Conservation (phyloP, 1,140 invertebrate species). For the Plectrocnemia conspersa region DNA sequence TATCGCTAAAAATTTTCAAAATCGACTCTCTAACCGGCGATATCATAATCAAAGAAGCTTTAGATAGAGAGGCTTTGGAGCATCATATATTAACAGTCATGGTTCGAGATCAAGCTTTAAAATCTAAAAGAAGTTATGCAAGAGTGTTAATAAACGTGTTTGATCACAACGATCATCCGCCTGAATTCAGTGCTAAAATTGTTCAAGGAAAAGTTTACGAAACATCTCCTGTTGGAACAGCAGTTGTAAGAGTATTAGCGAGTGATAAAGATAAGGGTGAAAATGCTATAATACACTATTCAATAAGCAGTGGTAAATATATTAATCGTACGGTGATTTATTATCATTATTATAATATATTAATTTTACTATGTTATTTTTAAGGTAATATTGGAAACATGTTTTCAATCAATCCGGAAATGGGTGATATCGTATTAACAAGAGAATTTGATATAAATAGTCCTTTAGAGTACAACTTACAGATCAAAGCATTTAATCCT, state of each 20-base stretch:
- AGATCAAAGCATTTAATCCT: constrained; percentile 76
- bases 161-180: constrained; percentile 87
- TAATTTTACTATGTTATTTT: constrained; percentile 20
- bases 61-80: constrained; percentile 76
- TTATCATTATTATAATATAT: background rate
- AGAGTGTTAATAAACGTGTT: constrained; percentile 75
- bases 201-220: constrained; percentile 73
- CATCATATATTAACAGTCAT: constrained; percentile 84
- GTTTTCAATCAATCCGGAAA: constrained; percentile 70
- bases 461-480: constrained; percentile 73
- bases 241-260: constrained; percentile 68
- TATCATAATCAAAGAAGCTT: constrained; percentile 61
- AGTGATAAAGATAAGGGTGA: constrained; percentile 77
- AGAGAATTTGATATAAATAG: constrained; percentile 67
- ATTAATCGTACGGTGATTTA: background rate
- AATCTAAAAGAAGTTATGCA: constrained; percentile 78
- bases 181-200: constrained; percentile 71
- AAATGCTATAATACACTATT: constrained; percentile 75
- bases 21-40: constrained; percentile 74
- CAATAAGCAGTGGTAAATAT: constrained; percentile 65
- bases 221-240: constrained; percentile 67
- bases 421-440: constrained; percentile 73
- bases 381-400: constrained; percentile 77
- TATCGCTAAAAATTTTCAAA: constrained; percentile 72
- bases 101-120: constrained; percentile 84